Base-by-base conservation (phyloP, 2,797 vertebrate genomes). In the Sebastes oblongus region DNA sequence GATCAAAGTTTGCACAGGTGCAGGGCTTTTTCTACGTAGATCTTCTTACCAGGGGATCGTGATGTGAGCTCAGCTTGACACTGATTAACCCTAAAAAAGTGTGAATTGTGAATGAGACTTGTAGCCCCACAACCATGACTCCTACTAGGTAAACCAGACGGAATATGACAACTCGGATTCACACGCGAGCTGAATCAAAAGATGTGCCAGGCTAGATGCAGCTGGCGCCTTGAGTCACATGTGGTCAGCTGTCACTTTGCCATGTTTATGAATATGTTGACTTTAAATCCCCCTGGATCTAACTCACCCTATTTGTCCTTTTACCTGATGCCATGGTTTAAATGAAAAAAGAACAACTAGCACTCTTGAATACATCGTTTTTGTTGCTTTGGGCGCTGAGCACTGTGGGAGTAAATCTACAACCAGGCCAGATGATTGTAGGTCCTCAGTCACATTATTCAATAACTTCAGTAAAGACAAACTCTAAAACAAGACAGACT, bases 151-250 rank as follows among this genome's bases (percentile, higher is more conserved):
- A 65, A 67, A 79, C 36, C 76, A 60, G 73, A 71, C 52, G 56
- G 39, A 65, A 72, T 25, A 75, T 80, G 68, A 85, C 64, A 60
- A 72, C 46, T 46, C 13, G 1, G 39, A 70, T 73, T 72, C 42
- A 14, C 14, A 5, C 77, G n/a, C 6, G 2, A 79, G 85, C 78
- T 75, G 72, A 36, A 64, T 79, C 50, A 60, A 78, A 80, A 59
- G 16, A 78, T 46, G 20, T 64, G 36, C 62, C 58, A 58, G 50
- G 68, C 70, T 46, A 56, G 71, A 75, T 69, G 4, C 68, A 86
- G 89, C 88, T 84, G 68, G 75, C 75, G 39, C 62, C 24, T 60
- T 69, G 75, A 86, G 88, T 89, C 80, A 86, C 86, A 85, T 87
- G 75, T 76, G 76, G 65, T 81, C 80, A 72, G 52, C 84, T 89